Percentiles rank a stretch among this genome's conserved stretches.
Conservation (phyloP, 2,797 vertebrate genomes). For the Myotis daubentonii region DNA sequence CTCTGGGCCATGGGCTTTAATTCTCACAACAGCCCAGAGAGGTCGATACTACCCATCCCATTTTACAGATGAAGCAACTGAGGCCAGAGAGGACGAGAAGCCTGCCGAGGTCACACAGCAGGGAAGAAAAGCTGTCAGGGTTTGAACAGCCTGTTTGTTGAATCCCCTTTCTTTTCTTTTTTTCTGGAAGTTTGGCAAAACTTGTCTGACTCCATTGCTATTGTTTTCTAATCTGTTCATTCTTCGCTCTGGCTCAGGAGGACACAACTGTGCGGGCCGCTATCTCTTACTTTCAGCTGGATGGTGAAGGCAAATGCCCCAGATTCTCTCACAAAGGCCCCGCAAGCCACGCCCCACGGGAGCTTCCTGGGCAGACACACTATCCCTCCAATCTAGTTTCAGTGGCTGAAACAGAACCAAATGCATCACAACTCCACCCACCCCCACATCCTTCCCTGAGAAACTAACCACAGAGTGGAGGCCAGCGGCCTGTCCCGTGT, state of each 20-base stretch:
- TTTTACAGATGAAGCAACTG: conserved; percentile 10
- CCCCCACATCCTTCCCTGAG: neutral
- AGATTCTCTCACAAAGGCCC: conserved; percentile 48
- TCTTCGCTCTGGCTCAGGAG: neutral
- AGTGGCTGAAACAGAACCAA: neutral
- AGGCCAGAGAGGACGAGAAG: neutral
- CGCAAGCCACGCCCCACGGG: neutral
- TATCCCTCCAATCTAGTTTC: neutral
- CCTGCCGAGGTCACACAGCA: neutral
- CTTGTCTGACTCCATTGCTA: neutral
- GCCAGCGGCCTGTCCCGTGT: neutral
- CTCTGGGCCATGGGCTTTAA: neutral
- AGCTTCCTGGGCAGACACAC: neutral
- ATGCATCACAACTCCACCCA: neutral
- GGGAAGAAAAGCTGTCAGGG: neutral
- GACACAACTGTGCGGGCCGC: neutral
- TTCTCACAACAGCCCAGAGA: neutral
- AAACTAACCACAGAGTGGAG: neutral
- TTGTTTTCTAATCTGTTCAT: neutral
- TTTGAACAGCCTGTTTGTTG: neutral
- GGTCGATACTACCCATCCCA: neutral
- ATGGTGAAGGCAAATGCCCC: neutral
- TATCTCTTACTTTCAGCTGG: conserved; percentile 34
- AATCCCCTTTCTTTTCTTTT: conserved; percentile 13
- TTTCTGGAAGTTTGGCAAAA: conserved; percentile 2